A percentile compares a stretch with the other conserved stretches of the same genome.
phyloP scores from a whole-genome alignment of 35 echinoderm and acorn worm species.

The Patiria miniata region DNA sequence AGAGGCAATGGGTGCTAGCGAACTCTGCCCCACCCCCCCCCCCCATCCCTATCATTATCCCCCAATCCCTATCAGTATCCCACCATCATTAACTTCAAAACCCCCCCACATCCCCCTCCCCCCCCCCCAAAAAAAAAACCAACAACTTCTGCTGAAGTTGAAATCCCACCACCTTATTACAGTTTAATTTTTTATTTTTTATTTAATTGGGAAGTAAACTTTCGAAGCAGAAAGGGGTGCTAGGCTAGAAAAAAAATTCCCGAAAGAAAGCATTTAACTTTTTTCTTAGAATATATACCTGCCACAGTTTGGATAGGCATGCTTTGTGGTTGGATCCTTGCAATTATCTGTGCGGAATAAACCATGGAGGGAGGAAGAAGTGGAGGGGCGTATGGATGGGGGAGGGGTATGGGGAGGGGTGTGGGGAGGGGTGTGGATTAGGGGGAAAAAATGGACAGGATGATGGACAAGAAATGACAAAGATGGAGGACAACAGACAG shows the following conservation, averaged over 20 bases:
- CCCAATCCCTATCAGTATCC: no score
- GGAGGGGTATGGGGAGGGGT: not conserved
- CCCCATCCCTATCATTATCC: no score
- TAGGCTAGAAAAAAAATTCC: no score
- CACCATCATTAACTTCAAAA: no score
- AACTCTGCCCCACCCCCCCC: no score
- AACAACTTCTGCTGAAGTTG: no score
- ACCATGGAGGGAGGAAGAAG: not conserved
- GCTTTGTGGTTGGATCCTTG: conserved; percentile 41
- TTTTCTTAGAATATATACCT: conserved; percentile 31
- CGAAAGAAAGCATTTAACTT: no score
- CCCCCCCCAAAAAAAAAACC: no score
- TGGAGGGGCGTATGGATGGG: not conserved
- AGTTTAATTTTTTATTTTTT: no score
- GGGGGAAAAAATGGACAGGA: not conserved
- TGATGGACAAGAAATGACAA: not conserved
- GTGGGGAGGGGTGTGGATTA: not conserved
- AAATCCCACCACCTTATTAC: no score
- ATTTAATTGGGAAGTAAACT: not conserved
- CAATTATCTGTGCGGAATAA: conserved; percentile 38
- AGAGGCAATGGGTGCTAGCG: no score
- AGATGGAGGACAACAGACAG: not conserved
- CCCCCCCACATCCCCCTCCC: no score
- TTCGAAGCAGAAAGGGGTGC: not conserved
- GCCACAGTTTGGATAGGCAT: conserved; percentile 52